Evolutionary conservation across 2,113 vertebrate genomes (phyloP), one percentile per base, ranked within the genome.

Genomic region (Chloroceryle aenea): DNA sequence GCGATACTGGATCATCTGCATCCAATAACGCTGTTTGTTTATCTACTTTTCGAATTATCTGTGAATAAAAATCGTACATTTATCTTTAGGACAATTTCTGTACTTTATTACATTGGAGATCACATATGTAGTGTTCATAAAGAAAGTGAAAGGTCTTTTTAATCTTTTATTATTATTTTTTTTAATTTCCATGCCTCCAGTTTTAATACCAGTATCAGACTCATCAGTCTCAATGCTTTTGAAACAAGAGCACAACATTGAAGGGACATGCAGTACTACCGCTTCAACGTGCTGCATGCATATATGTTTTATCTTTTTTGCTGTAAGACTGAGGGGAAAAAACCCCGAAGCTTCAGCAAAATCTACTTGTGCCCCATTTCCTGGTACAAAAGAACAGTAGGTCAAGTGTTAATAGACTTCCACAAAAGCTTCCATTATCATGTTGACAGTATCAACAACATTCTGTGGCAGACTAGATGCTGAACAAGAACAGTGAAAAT

Each of bases 11-110:
- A 94, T 99, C 99, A 58, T 99, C 99, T 80, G 99, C 99, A 94
- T 99, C 99, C 98, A 99, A 96, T 97, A 99, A 98, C 20, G 99
- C 99, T 0, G 99, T 99, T 98, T 99, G 99, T 97, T 99, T 99
- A 98, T 99, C 99, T 97, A 99, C 99, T 97, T 99, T 99, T 89
- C 99, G 99, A 97, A 99, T 99, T 93, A 99, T 99, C 99, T 99
- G 97, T 73, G n/a, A 92, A 92, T 32, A 30, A 82, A 90, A 97
- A 87, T 91, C 30, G 26, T 17, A 92, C 30, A 79, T 26, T 89
- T 3, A 78, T 18, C 34, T 43, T 96, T 74, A 92, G 50, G 61
- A 87, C 26, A 76, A 94, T 32, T 74, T 68, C 48, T 80, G 11
- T 40, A 82, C 17, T 62, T 89, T n/a, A 64, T 69, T 69, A 63